Evolutionary conservation across 2,888 invertebrate species (phyloP).

Genomic region (Lysandra coridon): DNA sequence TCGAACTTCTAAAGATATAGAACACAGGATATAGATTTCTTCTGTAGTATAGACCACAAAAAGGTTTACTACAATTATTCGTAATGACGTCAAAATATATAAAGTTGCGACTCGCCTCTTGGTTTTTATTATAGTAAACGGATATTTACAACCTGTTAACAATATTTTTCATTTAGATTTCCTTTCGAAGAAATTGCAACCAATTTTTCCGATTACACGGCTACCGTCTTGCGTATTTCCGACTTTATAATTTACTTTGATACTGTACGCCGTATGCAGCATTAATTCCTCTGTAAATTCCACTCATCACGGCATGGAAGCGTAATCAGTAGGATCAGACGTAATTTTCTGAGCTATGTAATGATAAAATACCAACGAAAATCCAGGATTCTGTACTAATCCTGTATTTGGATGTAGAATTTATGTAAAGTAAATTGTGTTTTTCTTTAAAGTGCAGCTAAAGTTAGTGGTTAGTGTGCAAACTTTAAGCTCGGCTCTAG

Average conservation of each 20-base stretch:
- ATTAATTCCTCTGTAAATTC: constrained; percentile 39
- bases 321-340: constrained; percentile 37
- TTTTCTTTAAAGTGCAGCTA: constrained; percentile 42
- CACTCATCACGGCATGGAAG: constrained; percentile 39
- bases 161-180: constrained; percentile 40
- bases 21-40: too few relatives aligned
- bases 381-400: neutral
- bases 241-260: constrained; percentile 39
- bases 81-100: neutral
- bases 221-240: constrained; percentile 40
- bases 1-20: too few relatives aligned
- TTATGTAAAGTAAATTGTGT: neutral
- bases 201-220: constrained; percentile 44
- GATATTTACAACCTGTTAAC: constrained; percentile 63
- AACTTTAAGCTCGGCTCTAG: neutral
- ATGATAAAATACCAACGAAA: constrained; percentile 35
- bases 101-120: neutral
- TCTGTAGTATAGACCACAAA: too few relatives aligned
- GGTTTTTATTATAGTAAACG: constrained; percentile 26
- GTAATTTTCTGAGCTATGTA: constrained; percentile 44
- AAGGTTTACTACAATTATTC: too few relatives aligned
- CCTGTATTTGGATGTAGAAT: neutral
- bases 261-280: constrained; percentile 37
- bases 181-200: constrained; percentile 40
- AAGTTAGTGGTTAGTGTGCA: neutral